A percentile compares a stretch with the other conserved stretches of the same genome.
These are phyloP conservation scores for Drosophila histrio DNA, from an alignment of 2,888 invertebrate genomes.

Conservation along the genomic window DNA sequence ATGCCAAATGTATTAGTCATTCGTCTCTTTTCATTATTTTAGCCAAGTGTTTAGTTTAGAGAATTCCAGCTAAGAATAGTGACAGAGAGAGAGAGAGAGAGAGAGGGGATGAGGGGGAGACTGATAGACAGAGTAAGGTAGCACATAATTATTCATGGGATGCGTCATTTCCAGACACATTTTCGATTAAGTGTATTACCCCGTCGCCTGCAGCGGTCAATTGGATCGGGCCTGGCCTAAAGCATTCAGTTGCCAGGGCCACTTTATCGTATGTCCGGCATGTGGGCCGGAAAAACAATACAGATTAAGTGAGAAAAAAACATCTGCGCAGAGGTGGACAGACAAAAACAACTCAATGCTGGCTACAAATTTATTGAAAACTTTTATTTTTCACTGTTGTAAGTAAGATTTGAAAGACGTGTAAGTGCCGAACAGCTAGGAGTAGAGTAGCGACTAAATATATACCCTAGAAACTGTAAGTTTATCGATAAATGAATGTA, in stretches of 20 bases:
- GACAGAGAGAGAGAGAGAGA: neutral
- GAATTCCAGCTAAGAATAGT: constrained; percentile 11
- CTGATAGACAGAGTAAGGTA: neutral
- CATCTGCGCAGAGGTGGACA: constrained; percentile 57
- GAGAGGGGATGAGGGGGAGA: neutral
- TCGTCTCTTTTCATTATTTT: constrained; percentile 15
- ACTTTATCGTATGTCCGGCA: constrained; percentile 59
- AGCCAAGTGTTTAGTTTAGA: constrained; percentile 8
- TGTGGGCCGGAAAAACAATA: constrained; percentile 52
- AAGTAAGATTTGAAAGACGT: neutral
- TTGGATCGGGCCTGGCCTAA: constrained; percentile 20
- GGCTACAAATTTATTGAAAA: neutral
- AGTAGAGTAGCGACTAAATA: neutral
- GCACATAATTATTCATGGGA: constrained; percentile 35
- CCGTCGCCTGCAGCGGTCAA: constrained; percentile 26
- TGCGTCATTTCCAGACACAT: constrained; percentile 41
- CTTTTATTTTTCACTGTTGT: neutral
- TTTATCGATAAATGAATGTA: no score
- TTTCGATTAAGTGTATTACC: constrained; percentile 20
- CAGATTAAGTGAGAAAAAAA: constrained; percentile 59
- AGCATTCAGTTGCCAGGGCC: constrained; percentile 32
- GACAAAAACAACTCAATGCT: constrained; percentile 9
- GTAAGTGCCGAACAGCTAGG: neutral
- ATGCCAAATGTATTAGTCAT: constrained; percentile 50
- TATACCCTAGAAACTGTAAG: neutral